Conservation (phyloP, 2,113 vertebrate species). For the Empidonax traillii region DNA sequence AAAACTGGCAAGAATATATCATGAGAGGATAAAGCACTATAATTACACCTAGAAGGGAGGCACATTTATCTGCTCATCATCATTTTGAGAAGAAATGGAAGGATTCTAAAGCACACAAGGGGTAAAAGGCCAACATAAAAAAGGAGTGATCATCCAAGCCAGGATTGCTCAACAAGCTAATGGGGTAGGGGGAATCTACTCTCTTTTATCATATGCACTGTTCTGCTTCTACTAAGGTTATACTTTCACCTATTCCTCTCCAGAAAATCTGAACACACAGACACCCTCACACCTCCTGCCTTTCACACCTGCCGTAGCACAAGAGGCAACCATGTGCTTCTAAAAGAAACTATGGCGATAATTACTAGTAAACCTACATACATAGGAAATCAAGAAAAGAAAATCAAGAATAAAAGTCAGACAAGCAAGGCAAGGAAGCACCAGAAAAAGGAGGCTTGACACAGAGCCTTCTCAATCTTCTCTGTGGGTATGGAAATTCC, state of each 20-base stretch:
- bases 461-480: neutral
- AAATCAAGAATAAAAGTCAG: neutral
- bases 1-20: neutral
- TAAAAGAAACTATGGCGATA: neutral
- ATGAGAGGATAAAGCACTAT: neutral
- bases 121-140: neutral
- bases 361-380: neutral
- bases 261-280: neutral
- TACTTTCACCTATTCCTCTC: neutral
- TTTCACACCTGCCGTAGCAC: neutral
- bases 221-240: neutral
- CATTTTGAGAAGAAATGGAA: neutral
- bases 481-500: neutral
- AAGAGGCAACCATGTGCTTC: neutral
- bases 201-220: neutral
- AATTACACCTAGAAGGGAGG: neutral
- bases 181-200: neutral
- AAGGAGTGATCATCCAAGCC: neutral
- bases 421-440: no score
- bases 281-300: neutral
- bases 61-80: neutral
- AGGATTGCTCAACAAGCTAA: neutral
- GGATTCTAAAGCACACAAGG: neutral
- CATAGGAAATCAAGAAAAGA: neutral
- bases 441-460: neutral